Evolutionary conservation across 2,797 vertebrate species (phyloP), one percentile per base, ranked within the genome.

Genomic region (Lophius americanus): DNA sequence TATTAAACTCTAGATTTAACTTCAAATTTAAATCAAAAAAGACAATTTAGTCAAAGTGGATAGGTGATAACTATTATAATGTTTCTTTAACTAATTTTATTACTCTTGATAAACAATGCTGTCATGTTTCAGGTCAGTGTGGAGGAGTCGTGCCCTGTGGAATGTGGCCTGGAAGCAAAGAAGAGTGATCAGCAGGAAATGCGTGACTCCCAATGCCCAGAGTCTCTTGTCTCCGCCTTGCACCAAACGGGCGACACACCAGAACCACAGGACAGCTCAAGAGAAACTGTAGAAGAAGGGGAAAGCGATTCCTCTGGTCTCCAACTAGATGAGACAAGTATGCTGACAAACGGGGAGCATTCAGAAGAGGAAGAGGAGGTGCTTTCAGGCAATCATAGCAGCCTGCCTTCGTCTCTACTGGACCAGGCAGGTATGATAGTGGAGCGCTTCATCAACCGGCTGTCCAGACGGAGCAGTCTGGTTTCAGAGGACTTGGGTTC

Each of bases 351-450:
- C 0, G 93, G 95, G 50, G 96, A 95, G 38, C 78, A 89, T 38
- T 95, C 96, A 0, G 95, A 95, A 39, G 92, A 95, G 51, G 95
- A 93, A 0, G 85, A 93, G 12, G 92, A 91, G 3, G 63, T 78
- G 4, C 78, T 84, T 0, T 83, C 75, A 1, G 68, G 72, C 67
- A 58, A 77, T 0, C 62, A 83, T 70, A 94, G 93, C 79, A 94
- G 96, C 77, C 90, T 96, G 5, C 95, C 95, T 0, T 92, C 92
- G 2, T 97, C 96, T 0, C 94, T 96, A 54, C 85, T 96, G 81
- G 94, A 95, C 79, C 95, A 97, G 77, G 94, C 95, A 10, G 94
- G 96, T 0, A 78, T 93, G 71, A 96, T 96, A 3, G 94, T 95
- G 0, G 95, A 96, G 73, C 89, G 84, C 2, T 96, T 96, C 0